A percentile compares a stretch with the other conserved stretches of the same genome.
phyloP scores from a whole-genome alignment of 2,888 invertebrate genomes.

The Cecidostiba fungosa region DNA sequence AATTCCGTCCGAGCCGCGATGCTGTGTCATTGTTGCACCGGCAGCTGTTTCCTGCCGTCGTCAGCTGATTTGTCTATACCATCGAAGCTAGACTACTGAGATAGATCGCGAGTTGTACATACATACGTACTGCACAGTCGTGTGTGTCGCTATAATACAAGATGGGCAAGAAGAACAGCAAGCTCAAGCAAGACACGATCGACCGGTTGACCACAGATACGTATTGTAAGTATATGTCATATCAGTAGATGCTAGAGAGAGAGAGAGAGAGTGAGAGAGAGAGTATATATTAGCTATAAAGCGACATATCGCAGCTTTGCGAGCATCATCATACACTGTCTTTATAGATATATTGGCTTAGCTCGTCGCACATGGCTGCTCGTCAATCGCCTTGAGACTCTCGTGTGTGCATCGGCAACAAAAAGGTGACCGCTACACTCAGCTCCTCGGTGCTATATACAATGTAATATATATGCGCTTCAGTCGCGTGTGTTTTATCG shows the following conservation, averaged over 20 bases:
- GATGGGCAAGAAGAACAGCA: slow-evolving; percentile 98
- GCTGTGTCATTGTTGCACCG: not conserved
- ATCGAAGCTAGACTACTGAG: not conserved
- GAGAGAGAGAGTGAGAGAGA: no score
- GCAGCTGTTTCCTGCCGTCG: not conserved
- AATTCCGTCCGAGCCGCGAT: slow-evolving; percentile 47
- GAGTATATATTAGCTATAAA: no score
- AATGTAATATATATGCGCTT: no score
- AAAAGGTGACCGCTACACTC: no score
- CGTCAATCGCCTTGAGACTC: slow-evolving; percentile 36
- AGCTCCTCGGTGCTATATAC: no score
- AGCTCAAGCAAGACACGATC: slow-evolving; percentile 97
- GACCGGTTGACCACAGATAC: slow-evolving; percentile 95
- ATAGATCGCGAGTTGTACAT: not conserved
- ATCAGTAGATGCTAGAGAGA: no score
- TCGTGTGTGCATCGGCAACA: not conserved
- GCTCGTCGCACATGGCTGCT: slow-evolving; percentile 31
- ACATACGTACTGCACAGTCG: no score
- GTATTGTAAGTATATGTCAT: slow-evolving; percentile 88
- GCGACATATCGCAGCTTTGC: not conserved
- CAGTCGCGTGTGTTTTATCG: not conserved
- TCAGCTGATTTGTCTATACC: not conserved
- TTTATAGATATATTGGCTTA: not conserved
- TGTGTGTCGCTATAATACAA: no score
- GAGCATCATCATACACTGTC: not conserved